Conservation (phyloP, 1,140 invertebrate genomes). For the Nixonia krombeini region DNA sequence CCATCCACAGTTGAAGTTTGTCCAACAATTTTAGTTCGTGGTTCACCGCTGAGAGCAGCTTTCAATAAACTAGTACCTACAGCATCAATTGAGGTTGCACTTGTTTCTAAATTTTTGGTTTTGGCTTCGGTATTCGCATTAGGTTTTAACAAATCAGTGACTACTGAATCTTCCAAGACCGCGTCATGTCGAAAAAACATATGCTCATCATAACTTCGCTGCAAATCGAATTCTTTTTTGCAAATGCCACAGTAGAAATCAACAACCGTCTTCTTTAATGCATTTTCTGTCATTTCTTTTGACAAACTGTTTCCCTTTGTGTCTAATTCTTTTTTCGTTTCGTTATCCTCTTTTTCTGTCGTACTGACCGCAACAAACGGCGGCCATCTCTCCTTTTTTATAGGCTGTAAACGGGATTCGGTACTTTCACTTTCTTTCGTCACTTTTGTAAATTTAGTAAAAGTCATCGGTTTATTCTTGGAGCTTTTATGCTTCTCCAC, state of each 20-base stretch:
- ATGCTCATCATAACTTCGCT: slow-evolving; percentile 34
- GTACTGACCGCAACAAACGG: background rate
- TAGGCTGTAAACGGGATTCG: too few species aligned
- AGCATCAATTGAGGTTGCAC: slow-evolving; percentile 32
- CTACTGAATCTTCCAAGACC: slow-evolving; percentile 17
- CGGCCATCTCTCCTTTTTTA: too few species aligned
- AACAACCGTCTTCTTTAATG: too few species aligned
- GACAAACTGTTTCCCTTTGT: background rate
- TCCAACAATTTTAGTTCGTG: too few species aligned
- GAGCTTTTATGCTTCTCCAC: too few species aligned
- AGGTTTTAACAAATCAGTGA: slow-evolving; percentile 31
- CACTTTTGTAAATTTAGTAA: too few species aligned
- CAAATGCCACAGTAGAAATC: slow-evolving; percentile 18
- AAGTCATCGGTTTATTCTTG: too few species aligned
- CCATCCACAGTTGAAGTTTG: too few species aligned
- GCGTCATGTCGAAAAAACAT: slow-evolving; percentile 48
- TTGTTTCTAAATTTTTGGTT: slow-evolving; percentile 55
- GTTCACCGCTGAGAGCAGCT: slow-evolving; percentile 9
- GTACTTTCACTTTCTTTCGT: too few species aligned
- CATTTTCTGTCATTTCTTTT: too few species aligned
- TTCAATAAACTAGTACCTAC: too few species aligned
- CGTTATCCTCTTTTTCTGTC: background rate
- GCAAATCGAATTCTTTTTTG: slow-evolving; percentile 16
- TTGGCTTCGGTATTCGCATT: slow-evolving; percentile 9
- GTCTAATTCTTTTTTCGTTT: background rate